Conservation (phyloP, 2,888 invertebrate species). For the Ommatoiulus sabulosus region DNA sequence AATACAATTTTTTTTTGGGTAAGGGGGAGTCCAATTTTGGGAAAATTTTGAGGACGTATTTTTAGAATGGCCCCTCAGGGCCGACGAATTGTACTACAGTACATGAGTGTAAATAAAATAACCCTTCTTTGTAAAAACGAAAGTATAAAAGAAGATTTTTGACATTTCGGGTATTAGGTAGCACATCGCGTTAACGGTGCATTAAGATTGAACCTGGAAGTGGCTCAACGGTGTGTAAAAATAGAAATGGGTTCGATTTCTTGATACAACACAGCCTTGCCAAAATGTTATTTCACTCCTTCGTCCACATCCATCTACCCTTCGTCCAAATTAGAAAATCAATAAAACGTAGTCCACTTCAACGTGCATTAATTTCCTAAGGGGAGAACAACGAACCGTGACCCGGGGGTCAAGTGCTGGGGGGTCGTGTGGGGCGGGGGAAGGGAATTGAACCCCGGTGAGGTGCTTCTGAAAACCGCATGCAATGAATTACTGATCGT, state of each 20-base stretch:
- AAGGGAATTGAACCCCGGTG: background rate
- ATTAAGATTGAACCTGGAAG: too few species aligned
- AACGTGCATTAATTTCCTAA: conserved; percentile 20
- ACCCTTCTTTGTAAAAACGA: too few species aligned
- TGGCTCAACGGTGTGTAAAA: background rate
- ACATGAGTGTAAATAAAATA: too few species aligned
- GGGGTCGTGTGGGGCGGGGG: background rate
- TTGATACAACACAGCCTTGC: background rate
- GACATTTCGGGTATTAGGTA: too few species aligned
- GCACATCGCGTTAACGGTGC: too few species aligned
- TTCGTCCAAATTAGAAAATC: background rate
- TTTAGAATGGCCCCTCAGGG: too few species aligned
- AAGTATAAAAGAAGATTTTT: too few species aligned
- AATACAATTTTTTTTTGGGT: too few species aligned
- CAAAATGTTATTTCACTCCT: background rate
- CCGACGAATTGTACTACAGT: too few species aligned
- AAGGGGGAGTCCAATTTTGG: too few species aligned
- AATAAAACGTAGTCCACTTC: conserved; percentile 12
- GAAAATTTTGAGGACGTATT: too few species aligned
- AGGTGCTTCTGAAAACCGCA: background rate
- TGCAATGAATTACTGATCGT: conserved; percentile 1
- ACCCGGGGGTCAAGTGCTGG: conserved; percentile 15
- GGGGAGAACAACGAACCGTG: conserved; percentile 31
- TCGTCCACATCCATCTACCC: background rate
- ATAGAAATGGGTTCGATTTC: background rate